phyloP scores from a whole-genome alignment of 2,113 vertebrate genomes.

The Tupaia tana region DNA sequence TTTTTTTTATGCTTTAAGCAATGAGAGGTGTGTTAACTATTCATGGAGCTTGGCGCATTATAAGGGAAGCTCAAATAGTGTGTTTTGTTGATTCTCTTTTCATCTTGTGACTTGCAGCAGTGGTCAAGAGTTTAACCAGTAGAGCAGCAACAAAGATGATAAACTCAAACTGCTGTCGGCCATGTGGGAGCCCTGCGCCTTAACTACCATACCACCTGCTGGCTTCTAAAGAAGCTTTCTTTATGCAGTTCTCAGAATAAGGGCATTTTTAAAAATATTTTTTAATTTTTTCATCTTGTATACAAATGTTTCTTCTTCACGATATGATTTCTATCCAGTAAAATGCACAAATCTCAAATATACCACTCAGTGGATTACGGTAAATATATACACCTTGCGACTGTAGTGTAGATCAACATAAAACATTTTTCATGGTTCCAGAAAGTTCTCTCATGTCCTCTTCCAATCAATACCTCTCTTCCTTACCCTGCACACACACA shows the following conservation, averaged over 20 bases:
- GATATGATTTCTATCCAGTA: not conserved
- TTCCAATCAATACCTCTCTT: not conserved
- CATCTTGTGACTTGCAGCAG: no score
- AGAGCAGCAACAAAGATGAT: not conserved
- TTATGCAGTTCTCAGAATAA: not conserved
- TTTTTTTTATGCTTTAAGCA: not conserved
- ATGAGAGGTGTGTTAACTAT: not conserved
- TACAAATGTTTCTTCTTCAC: not conserved
- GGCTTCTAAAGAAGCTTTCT: not conserved
- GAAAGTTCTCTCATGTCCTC: not conserved
- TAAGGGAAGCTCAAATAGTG: not conserved
- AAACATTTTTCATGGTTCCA: not conserved
- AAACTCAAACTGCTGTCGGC: not conserved
- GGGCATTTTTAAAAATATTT: not conserved
- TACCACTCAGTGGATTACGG: not conserved
- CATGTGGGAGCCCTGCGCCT: no score
- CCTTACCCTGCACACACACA: rapidly evolving
- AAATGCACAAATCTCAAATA: not conserved
- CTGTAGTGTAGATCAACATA: not conserved
- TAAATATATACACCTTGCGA: not conserved
- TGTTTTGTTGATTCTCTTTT: not conserved
- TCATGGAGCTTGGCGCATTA: not conserved
- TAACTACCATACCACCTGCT: no score
- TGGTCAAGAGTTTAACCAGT: no score
- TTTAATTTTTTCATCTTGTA: not conserved